Conservation (phyloP, 2,797 vertebrate genomes). For the Melanogrammus aeglefinus region DNA sequence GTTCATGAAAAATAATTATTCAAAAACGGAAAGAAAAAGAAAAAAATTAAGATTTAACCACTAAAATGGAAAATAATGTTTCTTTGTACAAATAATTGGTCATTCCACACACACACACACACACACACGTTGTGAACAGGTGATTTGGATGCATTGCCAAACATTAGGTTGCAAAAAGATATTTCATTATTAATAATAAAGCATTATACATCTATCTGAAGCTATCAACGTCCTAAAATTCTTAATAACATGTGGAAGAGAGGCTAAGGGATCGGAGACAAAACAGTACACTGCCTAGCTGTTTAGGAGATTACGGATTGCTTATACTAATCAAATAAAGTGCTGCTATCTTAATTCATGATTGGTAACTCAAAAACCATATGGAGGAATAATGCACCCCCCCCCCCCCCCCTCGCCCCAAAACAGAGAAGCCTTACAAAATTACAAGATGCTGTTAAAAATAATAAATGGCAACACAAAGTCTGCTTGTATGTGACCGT, state of each 20-base stretch:
- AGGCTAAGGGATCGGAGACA: not conserved
- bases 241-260: not conserved
- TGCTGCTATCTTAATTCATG: conserved; percentile 44
- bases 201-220: not conserved
- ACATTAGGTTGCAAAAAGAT: conserved; percentile 18
- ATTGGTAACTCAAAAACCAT: conserved; percentile 18
- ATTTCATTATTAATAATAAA: not conserved
- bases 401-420: not conserved
- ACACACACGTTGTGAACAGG: conserved; percentile 26
- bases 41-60: conserved; percentile 15
- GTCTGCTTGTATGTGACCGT: not conserved
- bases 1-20: conserved; percentile 32
- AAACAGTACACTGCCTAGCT: not conserved
- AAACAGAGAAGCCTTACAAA: not conserved
- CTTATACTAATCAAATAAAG: conserved; percentile 35
- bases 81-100: conserved; percentile 38
- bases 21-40: conserved; percentile 28
- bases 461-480: not conserved
- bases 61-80: conserved; percentile 11
- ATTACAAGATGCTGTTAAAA: conserved; percentile 2
- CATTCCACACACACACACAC: conserved; percentile 18
- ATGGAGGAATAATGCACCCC: too few relatives aligned
- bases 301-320: not conserved
- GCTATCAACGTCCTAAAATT: not conserved
- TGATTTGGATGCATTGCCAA: conserved; percentile 29